Base-by-base conservation (phyloP, 2,113 vertebrate species). In the Cyanoramphus novaezelandiae region DNA sequence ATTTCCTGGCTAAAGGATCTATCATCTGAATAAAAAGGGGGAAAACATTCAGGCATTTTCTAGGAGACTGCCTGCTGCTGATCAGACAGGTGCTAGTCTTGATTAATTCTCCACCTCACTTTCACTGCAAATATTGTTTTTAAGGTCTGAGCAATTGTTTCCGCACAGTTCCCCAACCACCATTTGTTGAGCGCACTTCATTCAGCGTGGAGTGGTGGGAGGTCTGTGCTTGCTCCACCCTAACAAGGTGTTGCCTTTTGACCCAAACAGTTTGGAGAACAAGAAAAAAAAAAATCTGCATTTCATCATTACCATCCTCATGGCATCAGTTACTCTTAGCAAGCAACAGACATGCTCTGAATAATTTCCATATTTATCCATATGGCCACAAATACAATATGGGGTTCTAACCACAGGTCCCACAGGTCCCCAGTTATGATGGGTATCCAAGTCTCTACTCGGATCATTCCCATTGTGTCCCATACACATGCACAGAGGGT, bases 11-110 rank as follows among this genome's bases (percentile, higher is more conserved):
- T 94, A 70, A 82, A 79, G 69, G 7, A 81, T 78, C 18, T 31
- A 77, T 57, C 44, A 77, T 57, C 44, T 84, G 72, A 95, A 84
- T 86, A 81, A 86, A 72, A 44, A 91, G 19, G 10, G 21, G 86
- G 20, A 91, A 86, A 95, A 82, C 41, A 90, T 11, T 20, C 37
- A 81, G 25, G 47, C 68, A 57, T 78, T 88, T 92, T 55, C 21
- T 17, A 79, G 47, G 24, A 92, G 76, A 52, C 82, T 92, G 55
- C 43, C 71, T 80, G 84, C 82, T 75, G 82, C 39, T 88, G 60
- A 41, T 71, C 33, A 92, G 44, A 28, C 79, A 93, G 67, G 43
- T 84, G 33, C 46, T 60, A 68, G 57, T 33, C 80, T 82, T 78
- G 47, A 92, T 84, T 92, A 88, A 83, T 71, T 52, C 68, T 50